A percentile compares a stretch with the other conserved stretches of the same genome.
Evolutionary conservation across 2,113 vertebrate species (phyloP).

Genomic region (Scolopax mira): DNA sequence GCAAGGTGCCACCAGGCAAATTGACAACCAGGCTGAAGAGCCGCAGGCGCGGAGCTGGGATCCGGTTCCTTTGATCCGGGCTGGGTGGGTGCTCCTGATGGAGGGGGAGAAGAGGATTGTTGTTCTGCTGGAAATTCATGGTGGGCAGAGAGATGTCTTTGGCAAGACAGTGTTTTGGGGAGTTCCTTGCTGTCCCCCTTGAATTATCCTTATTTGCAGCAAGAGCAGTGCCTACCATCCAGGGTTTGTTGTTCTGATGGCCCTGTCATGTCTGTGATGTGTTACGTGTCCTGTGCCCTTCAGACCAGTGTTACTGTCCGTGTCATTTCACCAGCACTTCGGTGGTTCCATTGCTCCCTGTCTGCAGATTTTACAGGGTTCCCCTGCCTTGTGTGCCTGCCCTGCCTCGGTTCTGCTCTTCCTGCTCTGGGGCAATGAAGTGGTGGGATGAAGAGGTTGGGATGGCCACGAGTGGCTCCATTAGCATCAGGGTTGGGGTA

Average conservation of each 20-base stretch:
- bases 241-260: neutral
- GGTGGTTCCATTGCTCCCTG: neutral
- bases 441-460: neutral
- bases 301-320: rapidly evolving
- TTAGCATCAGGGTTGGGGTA: neutral
- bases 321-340: neutral
- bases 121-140: neutral
- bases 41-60: neutral
- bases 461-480: neutral
- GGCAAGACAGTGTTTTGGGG: neutral
- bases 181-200: neutral
- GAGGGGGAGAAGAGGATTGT: neutral
- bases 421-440: neutral
- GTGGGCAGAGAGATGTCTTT: neutral
- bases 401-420: neutral
- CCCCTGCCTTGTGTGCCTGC: neutral
- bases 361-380: neutral
- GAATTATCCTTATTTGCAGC: neutral
- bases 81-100: neutral
- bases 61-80: rapidly evolving
- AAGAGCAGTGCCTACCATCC: neutral
- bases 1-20: neutral
- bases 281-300: neutral
- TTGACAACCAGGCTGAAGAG: neutral
- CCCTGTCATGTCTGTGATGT: neutral